Base-by-base conservation (phyloP, 2,797 vertebrate species). In the Bovichtus variegatus region DNA sequence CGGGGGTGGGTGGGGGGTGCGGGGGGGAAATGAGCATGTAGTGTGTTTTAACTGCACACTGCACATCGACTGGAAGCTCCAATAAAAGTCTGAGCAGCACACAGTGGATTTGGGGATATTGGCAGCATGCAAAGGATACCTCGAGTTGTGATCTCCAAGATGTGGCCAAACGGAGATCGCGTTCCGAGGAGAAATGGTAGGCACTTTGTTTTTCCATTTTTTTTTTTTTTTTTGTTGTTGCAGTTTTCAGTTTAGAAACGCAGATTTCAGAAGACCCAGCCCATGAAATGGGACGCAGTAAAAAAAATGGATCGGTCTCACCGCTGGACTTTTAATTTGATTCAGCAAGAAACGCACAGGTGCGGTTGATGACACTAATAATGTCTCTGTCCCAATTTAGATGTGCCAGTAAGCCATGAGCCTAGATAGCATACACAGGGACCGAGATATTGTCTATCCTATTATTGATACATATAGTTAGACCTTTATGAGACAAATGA, bases 321-420 rank as follows among this genome's bases (percentile, higher is more conserved):
- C 43, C 21, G 29, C 61, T 27, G 18, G 27, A 11, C 49, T 63
- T 66, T 66, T 36, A 16, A 71, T 62, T 73, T 60, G 43, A 13
- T 41, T 51, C 27, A 5, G 41, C 23, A 72, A 34, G 10, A 69
- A 47, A 71, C 29, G 31, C 50, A 58, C 65, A 65, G 67, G 71
- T 64, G 70, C 49, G 43, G 43, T 31, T 27, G 50, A 60, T 44
- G 74, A 65, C 16, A 53, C 25, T 51, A 71, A 57, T 23, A 34
- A 68, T 68, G 43, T 19, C 23, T 64, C 9, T 59, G 58, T 34
- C 43, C 79, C 55, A 57, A n/a, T 61, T 84, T 61, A 47, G 18
- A 61, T 27, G 29, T 36, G n/a, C 19, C 41, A 59, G 29, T 16
- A 12, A 62, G 19, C 25, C n/a, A 29, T 12, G 12, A 65, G 25